These are phyloP conservation scores for Luscinia luscinia DNA, from an alignment of 2,797 vertebrate genomes.

Conservation along the genomic window DNA sequence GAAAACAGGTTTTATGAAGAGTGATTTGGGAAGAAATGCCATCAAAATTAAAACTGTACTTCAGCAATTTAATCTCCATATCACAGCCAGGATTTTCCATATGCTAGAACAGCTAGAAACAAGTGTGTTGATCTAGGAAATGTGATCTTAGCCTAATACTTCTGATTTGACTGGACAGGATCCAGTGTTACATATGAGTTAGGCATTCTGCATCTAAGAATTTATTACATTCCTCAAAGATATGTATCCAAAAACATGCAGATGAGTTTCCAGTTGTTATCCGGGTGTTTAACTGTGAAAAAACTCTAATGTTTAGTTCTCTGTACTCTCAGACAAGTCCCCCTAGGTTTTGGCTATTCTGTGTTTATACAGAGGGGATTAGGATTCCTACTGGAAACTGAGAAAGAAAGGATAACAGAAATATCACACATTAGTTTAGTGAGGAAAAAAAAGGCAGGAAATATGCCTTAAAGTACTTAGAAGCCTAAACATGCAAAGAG, in stretches of 20 bases:
- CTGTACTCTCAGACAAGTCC: neutral
- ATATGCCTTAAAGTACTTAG: neutral
- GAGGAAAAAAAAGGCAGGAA: neutral
- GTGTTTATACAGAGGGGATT: neutral
- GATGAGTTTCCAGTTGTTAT: neutral
- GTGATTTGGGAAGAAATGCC: neutral
- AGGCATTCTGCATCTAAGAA: neutral
- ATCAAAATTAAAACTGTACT: neutral
- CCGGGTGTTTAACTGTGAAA: neutral
- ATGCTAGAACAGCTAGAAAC: neutral
- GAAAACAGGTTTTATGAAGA: neutral
- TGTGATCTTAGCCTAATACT: neutral
- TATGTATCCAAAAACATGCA: neutral
- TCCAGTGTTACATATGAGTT: too few relatives aligned
- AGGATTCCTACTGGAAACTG: neutral
- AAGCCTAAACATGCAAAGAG: neutral
- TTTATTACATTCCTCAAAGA: neutral
- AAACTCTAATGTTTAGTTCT: fast-evolving
- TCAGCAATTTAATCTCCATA: neutral
- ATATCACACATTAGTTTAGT: neutral
- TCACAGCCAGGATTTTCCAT: neutral
- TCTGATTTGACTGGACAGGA: too few relatives aligned
- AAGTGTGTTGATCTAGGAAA: neutral
- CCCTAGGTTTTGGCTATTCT: neutral
- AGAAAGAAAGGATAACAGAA: neutral